Conservation (phyloP, 2,113 vertebrate species). For the Blennius ocellaris region DNA sequence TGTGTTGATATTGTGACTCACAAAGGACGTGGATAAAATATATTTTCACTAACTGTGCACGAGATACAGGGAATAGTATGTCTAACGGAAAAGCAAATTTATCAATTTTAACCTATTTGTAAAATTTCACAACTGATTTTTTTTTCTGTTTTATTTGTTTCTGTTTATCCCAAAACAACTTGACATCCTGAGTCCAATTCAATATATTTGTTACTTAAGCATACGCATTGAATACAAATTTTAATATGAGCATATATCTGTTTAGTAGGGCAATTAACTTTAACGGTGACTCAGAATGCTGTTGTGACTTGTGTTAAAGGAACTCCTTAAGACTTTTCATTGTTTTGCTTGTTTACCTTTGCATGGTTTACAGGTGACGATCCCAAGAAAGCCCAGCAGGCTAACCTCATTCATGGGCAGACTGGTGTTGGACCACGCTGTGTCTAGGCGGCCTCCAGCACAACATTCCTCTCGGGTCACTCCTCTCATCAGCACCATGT, state of each 20-base stretch:
- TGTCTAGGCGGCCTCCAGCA: conserved; percentile 87
- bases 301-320: conserved; percentile 4
- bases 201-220: not conserved
- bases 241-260: not conserved
- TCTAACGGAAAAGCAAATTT: not conserved
- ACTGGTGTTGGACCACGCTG: conserved; percentile 94
- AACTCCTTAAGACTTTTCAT: not conserved
- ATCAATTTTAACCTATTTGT: not conserved
- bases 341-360: conserved; percentile 87
- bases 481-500: conserved; percentile 91
- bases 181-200: not conserved
- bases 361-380: conserved; percentile 94
- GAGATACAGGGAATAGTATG: conserved; percentile 7
- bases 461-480: conserved; percentile 94
- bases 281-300: not conserved
- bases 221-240: conserved; percentile 2
- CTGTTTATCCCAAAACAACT: conserved; percentile 12
- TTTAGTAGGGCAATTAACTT: not conserved
- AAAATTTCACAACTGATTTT: not conserved
- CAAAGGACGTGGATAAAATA: conserved; percentile 27
- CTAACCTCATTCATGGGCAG: conserved; percentile 94
- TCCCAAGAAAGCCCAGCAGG: conserved; percentile 92
- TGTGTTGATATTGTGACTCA: conserved; percentile 56
- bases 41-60: conserved; percentile 28
- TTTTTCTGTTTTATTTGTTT: not conserved